Evolutionary conservation across 2,797 vertebrate species (phyloP), one percentile per base, ranked within the genome.

Genomic region (Semotilus atromaculatus): DNA sequence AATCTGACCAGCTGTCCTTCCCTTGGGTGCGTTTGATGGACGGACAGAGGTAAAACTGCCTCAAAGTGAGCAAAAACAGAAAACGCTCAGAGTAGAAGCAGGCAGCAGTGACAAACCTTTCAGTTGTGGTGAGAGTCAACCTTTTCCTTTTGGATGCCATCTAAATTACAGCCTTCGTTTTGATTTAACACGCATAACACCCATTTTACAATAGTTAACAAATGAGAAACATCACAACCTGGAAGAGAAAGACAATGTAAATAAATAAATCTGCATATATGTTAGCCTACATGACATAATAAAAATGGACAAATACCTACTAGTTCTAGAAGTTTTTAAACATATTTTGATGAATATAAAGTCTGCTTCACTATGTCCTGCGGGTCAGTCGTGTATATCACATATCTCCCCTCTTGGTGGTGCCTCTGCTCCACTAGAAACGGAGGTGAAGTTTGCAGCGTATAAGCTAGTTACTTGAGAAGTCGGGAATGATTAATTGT

Each of bases 401-500:
- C 21, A 36, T 4, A 29, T 71, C 51, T 48, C 2, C 8, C 74
- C 82, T 70, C 82, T 43, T 71, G 66, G 75, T 77, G 82, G 82
- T 18, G 82, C 74, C 14, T 31, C 48, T 60, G 74, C 64, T 78
- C 66, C 74, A 84, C 21, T 14, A 58, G 29, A 36, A 66, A 68
- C 40, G 6, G 38, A 34, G n/a, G 11, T 31, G 18, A 81, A 10
- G 68, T 73, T 82, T 58, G 34, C n/a, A 1, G 13, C 4, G 0
- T 29, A n/a, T n/a, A 38, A 75, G 60, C 45, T n/a, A 51, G 3
- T 40, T 19, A 66, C 36, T 21, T 34, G 38, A 51, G 29, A 10
- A 38, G 31, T 55, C 3, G 16, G 34, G 60, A 8, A 29, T 83
- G 72, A 83, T 76, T 76, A 34, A 83, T 67, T 68, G 82, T 83